Base-by-base conservation (phyloP, 2,113 vertebrate genomes). In the Phasianus colchicus region DNA sequence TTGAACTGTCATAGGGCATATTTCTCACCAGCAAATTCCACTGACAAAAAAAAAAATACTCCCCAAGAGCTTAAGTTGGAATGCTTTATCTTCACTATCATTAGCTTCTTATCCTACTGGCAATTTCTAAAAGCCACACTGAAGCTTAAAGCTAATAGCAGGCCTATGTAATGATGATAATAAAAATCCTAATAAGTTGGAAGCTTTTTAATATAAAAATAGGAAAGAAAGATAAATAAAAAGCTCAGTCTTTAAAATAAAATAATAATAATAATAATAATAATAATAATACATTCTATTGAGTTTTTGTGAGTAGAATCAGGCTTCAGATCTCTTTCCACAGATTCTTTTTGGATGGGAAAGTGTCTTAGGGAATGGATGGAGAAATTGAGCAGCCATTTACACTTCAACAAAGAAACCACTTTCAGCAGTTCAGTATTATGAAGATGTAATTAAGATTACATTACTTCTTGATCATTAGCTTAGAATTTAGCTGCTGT, bases 41-140 rank as follows among this genome's bases (percentile, higher is more conserved):
- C 60, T 47, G 63, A 96, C 78, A 93, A 92, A 92, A 93, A 90
- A 91, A 90, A 86, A 92, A 70, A 92, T 13, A 72, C 48, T 82
- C 65, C 69, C 86, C 84, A 90, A 88, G 19, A 77, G 40, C 19
- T 95, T 63, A 36, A 73, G 57, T 79, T 80, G 36, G 67, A 90
- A 92, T 50, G 34, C 52, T 86, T 86, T 29, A 85, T 57, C 67
- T 77, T 77, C 72, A 42, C 19, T 65, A 69, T 75, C 83, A 86
- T 76, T 80, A 87, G 72, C 27, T 82, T 86, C 65, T 69, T 88
- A 78, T 91, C 72, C 61, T 72, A 57, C 42, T 83, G 55, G 60
- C 75, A 77, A 78, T 74, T 93, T 77, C 85, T 76, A 58, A 78
- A 76, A 76, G 71, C 24, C 77, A 83, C 20, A 10, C 15, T 22